Evolutionary conservation across 2,888 invertebrate genomes (phyloP).

Genomic region (Drosophila emarginata): DNA sequence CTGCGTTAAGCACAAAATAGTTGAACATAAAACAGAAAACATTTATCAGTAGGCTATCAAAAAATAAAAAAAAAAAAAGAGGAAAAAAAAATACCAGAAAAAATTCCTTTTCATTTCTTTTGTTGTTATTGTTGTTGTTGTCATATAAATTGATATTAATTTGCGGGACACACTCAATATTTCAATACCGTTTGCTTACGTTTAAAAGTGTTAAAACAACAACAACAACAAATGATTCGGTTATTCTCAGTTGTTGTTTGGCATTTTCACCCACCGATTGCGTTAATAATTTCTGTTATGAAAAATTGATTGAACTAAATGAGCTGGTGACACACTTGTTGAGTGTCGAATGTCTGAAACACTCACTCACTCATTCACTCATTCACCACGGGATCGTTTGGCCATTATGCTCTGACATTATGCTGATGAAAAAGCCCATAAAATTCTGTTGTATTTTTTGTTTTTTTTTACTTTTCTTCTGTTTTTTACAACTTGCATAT

Average conservation of each 20-base stretch:
- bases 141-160: slow-evolving; percentile 73
- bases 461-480: slow-evolving; percentile 20
- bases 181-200: slow-evolving; percentile 44
- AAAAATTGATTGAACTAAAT: slow-evolving; percentile 79
- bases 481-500: slow-evolving; percentile 65
- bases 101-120: slow-evolving; percentile 30
- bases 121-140: background rate
- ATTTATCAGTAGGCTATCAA: slow-evolving; percentile 38
- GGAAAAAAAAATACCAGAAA: slow-evolving; percentile 8
- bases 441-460: slow-evolving; percentile 50
- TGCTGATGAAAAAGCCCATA: slow-evolving; percentile 66
- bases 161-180: slow-evolving; percentile 76
- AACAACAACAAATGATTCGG: slow-evolving; percentile 30
- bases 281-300: slow-evolving; percentile 76
- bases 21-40: slow-evolving; percentile 48
- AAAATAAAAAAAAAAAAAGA: slow-evolving; percentile 34
- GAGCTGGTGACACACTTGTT: slow-evolving; percentile 79
- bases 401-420: slow-evolving; percentile 32
- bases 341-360: slow-evolving; percentile 57
- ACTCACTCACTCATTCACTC: background rate
- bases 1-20: slow-evolving; percentile 71
- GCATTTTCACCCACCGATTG: slow-evolving; percentile 50
- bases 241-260: slow-evolving; percentile 42
- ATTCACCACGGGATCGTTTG: slow-evolving; percentile 8
- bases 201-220: slow-evolving; percentile 6